These are phyloP conservation scores for Sialis lutaria DNA, from an alignment of 2,888 invertebrate species.

Conservation along the genomic window DNA sequence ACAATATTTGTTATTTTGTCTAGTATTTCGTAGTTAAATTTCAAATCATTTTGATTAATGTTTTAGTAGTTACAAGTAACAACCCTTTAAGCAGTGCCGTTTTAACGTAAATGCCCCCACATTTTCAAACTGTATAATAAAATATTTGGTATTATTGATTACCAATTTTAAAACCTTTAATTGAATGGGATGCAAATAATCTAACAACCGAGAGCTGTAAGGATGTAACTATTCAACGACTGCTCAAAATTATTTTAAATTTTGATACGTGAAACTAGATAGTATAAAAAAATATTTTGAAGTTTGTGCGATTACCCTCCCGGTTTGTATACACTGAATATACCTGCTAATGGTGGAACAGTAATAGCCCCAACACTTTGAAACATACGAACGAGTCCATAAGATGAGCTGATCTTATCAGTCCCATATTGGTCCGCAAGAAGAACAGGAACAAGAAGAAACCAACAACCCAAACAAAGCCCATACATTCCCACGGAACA, in stretches of 20 bases:
- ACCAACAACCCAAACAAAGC: slow-evolving; percentile 59
- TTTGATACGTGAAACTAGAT: no score
- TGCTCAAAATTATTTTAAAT: background rate
- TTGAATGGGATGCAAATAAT: no score
- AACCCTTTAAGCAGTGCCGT: no score
- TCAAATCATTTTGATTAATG: background rate
- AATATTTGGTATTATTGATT: no score
- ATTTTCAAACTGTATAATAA: no score
- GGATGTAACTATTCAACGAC: no score
- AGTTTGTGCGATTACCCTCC: background rate
- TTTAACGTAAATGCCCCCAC: no score
- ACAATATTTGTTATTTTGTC: no score
- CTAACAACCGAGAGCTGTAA: no score
- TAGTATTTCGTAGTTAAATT: background rate
- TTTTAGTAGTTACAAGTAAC: background rate
- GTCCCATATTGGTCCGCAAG: slow-evolving; percentile 58
- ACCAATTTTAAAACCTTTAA: no score
- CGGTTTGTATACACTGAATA: slow-evolving; percentile 22
- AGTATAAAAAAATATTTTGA: background rate
- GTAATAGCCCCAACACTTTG: slow-evolving; percentile 58
- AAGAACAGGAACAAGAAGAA: slow-evolving; percentile 53
- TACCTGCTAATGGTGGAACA: slow-evolving; percentile 54
- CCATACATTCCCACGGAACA: slow-evolving; percentile 51
- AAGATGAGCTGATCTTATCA: slow-evolving; percentile 55
- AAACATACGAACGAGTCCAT: slow-evolving; percentile 58